Conservation (phyloP, 2,113 vertebrate species). For the Climacteris rufus region DNA sequence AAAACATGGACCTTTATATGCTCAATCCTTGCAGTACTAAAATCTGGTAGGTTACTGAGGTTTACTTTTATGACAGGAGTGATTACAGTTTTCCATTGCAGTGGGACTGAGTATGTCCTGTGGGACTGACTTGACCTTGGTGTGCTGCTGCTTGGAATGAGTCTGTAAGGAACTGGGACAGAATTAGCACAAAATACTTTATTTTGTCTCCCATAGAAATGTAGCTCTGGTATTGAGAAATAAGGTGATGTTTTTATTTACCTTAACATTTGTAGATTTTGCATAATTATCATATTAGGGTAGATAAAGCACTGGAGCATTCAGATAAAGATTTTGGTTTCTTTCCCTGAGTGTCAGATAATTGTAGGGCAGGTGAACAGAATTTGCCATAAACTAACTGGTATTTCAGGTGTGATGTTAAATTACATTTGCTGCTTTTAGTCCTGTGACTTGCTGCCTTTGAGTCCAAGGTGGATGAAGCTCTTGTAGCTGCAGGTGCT, state of each 20-base stretch:
- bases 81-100: not conserved
- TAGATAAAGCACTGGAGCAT: not conserved
- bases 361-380: not conserved
- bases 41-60: constrained; percentile 86
- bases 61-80: not conserved
- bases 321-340: not conserved
- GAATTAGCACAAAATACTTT: not conserved
- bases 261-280: not conserved
- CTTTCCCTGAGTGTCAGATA: not conserved
- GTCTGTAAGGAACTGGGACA: not conserved
- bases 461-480: not conserved
- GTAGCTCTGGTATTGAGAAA: not conserved
- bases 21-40: constrained; percentile 98
- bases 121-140: not conserved
- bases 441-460: not conserved
- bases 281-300: not conserved
- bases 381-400: not conserved
- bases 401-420: not conserved
- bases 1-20: constrained; percentile 99
- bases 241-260: not conserved
- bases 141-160: not conserved
- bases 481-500: not conserved
- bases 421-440: not conserved
- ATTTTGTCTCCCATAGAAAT: not conserved
- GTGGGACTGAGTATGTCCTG: not conserved